These are phyloP conservation scores for Paradisaea rubra DNA, from an alignment of 2,113 vertebrate genomes.

Conservation along the genomic window DNA sequence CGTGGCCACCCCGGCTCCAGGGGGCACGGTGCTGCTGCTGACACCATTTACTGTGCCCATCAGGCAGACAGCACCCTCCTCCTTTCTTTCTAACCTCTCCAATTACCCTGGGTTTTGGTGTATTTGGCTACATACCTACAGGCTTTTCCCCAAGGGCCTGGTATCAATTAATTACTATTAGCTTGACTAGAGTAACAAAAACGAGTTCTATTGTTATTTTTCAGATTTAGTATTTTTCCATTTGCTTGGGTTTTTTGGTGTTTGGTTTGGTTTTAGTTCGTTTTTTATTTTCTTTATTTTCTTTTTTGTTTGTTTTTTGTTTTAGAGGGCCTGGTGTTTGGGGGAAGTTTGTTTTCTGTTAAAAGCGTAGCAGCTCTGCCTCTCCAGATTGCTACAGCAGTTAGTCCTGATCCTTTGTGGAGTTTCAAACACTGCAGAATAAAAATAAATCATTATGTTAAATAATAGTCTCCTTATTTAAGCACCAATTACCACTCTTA, in stretches of 20 bases:
- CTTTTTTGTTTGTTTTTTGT: not conserved
- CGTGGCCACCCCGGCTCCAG: too few species aligned
- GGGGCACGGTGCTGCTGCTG: not conserved
- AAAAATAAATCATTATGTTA: not conserved
- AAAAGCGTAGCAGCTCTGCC: not conserved
- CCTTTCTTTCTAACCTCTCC: not conserved
- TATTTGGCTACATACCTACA: not conserved
- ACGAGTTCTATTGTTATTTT: not conserved
- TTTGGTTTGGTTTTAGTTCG: not conserved
- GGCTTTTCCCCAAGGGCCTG: not conserved
- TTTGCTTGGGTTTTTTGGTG: not conserved
- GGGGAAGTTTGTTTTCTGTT: not conserved
- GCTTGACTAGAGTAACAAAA: not conserved
- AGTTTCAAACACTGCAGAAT: not conserved
- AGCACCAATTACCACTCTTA: not conserved
- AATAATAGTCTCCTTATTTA: not conserved
- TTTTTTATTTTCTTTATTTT: not conserved
- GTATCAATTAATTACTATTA: not conserved
- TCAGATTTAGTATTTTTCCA: not conserved
- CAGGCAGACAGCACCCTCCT: not conserved
- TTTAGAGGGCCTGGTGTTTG: not conserved
- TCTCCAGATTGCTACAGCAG: not conserved
- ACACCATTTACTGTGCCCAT: not conserved
- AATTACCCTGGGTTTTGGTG: not conserved
- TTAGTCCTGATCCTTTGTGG: not conserved